Conservation (phyloP, 1,140 invertebrate species). For the Scylla paramamosain region DNA sequence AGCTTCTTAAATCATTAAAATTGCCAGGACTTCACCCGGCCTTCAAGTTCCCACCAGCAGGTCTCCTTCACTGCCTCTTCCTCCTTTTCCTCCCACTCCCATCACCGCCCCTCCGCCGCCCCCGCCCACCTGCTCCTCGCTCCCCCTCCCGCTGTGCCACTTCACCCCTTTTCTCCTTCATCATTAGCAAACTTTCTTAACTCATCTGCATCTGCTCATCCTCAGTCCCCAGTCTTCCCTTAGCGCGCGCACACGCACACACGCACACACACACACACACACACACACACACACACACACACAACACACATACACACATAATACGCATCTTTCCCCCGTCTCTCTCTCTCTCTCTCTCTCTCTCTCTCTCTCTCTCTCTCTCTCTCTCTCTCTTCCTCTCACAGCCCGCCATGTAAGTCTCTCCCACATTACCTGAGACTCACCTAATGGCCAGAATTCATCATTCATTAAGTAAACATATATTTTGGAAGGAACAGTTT, state of each 20-base stretch:
- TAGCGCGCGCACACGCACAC: too few species aligned
- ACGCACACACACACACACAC: too few species aligned
- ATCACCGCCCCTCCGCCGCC: background rate
- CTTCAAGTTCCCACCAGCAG: slow-evolving; percentile 10
- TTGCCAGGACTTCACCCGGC: background rate
- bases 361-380: too few species aligned
- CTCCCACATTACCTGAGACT: slow-evolving; percentile 28
- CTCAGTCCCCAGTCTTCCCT: background rate
- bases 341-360: background rate
- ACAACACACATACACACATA: too few species aligned
- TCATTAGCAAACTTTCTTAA: slow-evolving; percentile 24
- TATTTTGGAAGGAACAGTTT: slow-evolving; percentile 3
- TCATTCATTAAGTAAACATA: slow-evolving; percentile 24
- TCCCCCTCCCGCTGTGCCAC: background rate
- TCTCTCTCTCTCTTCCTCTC: background rate
- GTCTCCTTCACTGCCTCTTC: background rate
- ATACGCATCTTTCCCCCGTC: background rate
- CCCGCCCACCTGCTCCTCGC: too few species aligned
- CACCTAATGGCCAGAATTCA: background rate
- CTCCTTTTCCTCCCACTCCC: background rate
- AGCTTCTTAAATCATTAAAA: background rate
- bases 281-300: too few species aligned
- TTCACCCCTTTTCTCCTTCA: slow-evolving; percentile 20
- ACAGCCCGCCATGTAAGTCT: background rate
- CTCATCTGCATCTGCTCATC: slow-evolving; percentile 9